These are phyloP conservation scores for Cephus pulcher DNA, from an alignment of 2,888 invertebrate genomes.

Conservation along the genomic window DNA sequence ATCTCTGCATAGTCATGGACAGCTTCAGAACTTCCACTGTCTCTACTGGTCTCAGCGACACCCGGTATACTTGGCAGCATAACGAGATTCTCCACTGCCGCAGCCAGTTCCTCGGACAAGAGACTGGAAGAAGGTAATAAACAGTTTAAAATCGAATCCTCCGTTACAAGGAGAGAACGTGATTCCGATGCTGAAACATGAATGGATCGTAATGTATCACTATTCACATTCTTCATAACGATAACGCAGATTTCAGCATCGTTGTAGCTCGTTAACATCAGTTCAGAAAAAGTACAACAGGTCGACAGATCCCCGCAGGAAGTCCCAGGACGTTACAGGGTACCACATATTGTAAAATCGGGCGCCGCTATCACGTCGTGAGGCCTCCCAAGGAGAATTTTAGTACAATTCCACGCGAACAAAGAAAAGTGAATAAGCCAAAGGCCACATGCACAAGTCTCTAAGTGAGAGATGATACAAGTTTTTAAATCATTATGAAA, in stretches of 20 bases:
- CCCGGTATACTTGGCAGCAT: conserved; percentile 64
- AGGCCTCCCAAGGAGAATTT: conserved; percentile 61
- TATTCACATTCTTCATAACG: not conserved
- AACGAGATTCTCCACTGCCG: conserved; percentile 71
- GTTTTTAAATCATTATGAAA: not conserved
- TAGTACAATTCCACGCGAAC: not conserved
- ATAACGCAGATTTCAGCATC: not conserved
- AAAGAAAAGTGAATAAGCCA: not conserved
- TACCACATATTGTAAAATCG: conserved; percentile 54
- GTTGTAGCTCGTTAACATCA: not conserved
- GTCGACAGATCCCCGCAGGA: conserved; percentile 58
- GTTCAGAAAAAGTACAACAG: not conserved
- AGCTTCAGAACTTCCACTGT: conserved; percentile 66
- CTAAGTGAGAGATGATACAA: not conserved
- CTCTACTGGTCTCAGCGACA: conserved; percentile 50
- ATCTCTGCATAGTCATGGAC: conserved; percentile 95
- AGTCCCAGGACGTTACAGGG: conserved; percentile 64
- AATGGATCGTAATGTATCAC: not conserved
- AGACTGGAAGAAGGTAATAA: conserved; percentile 42
- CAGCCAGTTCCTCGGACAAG: conserved; percentile 70
- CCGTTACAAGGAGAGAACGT: not conserved
- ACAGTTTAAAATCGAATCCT: conserved; percentile 29
- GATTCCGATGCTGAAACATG: not conserved
- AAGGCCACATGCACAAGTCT: not conserved
- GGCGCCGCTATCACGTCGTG: conserved; percentile 63